Conservation (phyloP, 2,113 vertebrate genomes). For the Labeo catla region DNA sequence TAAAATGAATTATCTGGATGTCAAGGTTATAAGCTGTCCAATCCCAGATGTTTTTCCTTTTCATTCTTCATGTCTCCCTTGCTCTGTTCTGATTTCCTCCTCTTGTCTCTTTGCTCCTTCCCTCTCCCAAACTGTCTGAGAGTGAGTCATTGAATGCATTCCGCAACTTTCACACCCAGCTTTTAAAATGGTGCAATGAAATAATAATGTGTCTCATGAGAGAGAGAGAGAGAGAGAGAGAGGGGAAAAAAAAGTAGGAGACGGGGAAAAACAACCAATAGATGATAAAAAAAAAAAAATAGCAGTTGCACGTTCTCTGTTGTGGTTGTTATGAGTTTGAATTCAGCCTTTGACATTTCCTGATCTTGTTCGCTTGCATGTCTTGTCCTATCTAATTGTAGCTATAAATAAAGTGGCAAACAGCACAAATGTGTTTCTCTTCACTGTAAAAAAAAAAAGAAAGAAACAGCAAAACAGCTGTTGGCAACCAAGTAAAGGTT, state of each 20-base stretch:
- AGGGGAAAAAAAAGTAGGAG: too few relatives aligned
- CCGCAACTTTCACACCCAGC: conserved; percentile 46
- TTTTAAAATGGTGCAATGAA: conserved; percentile 58
- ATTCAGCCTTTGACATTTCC: background rate
- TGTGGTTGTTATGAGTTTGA: background rate
- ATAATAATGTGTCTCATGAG: conserved; percentile 53
- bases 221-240: background rate
- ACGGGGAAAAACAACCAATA: background rate
- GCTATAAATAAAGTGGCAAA: background rate
- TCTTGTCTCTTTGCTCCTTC: background rate
- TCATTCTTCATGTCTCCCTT: background rate
- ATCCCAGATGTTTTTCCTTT: conserved; percentile 29
- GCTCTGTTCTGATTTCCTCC: background rate
- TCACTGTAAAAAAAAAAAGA: background rate
- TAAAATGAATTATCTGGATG: conserved; percentile 41
- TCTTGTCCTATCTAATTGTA: background rate
- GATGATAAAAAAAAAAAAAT: background rate
- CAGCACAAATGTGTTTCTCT: background rate
- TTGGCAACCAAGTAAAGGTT: conserved; percentile 35
- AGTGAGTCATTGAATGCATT: conserved; percentile 42
- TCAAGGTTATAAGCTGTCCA: conserved; percentile 24
- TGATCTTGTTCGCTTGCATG: background rate
- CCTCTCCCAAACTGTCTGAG: conserved; percentile 42
- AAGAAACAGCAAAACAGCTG: conserved; percentile 32
- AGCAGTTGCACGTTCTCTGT: background rate